These are phyloP conservation scores for Leptarthrus brevirostris DNA, from an alignment of 2,888 invertebrate species.

Conservation along the genomic window DNA sequence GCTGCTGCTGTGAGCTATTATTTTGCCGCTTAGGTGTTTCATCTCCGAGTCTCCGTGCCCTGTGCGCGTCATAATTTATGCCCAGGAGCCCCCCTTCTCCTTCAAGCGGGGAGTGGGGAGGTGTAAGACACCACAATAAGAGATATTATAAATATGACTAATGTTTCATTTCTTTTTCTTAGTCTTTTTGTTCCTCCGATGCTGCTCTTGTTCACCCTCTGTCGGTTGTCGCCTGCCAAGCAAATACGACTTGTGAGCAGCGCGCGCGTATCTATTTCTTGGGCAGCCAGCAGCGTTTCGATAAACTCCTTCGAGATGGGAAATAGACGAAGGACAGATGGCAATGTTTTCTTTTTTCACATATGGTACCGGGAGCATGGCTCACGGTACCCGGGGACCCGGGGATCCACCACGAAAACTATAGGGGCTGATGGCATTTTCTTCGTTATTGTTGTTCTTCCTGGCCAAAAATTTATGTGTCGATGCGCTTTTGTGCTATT, in stretches of 20 bases:
- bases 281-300: neutral
- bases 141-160: neutral
- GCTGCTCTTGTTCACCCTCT: no score
- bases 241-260: no score
- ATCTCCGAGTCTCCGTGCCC: neutral
- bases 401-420: no score
- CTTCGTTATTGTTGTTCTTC: neutral
- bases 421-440: no score
- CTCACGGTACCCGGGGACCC: no score
- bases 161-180: neutral
- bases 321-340: conserved; percentile 3
- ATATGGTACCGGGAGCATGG: no score
- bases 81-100: neutral
- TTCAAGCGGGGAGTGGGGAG: neutral
- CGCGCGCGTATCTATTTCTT: neutral
- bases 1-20: neutral
- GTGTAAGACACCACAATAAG: neutral
- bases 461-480: neutral
- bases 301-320: neutral
- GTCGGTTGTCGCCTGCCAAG: no score
- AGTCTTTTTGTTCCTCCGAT: no score
- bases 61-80: no score
- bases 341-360: no score
- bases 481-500: neutral
- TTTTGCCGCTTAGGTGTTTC: neutral